phyloP scores from a whole-genome alignment of 2,888 invertebrate species.

The Lasioglossum calceatum region DNA sequence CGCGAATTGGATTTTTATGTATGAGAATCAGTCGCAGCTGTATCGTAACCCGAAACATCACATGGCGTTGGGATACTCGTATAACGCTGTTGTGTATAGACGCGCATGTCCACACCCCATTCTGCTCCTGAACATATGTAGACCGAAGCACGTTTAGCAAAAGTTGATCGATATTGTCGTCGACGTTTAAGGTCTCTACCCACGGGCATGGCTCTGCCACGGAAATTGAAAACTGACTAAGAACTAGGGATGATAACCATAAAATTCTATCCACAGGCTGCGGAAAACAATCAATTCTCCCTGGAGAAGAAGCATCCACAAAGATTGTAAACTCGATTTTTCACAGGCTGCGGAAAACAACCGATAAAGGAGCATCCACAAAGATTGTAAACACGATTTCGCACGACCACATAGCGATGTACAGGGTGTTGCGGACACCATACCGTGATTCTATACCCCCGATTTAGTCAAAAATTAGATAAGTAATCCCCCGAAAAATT shows the following conservation, averaged over 20 bases:
- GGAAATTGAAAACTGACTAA: conserved; percentile 31
- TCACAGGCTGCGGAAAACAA: background rate
- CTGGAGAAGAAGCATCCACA: too few relatives aligned
- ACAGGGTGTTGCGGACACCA: too few relatives aligned
- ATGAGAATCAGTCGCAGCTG: conserved; percentile 30
- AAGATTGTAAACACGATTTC: too few relatives aligned
- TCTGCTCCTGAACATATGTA: conserved; percentile 72
- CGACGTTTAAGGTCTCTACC: conserved; percentile 62
- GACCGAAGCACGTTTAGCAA: conserved; percentile 71
- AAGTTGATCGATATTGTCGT: conserved; percentile 71
- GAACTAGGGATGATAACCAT: background rate
- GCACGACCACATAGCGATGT: too few relatives aligned
- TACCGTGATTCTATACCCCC: too few relatives aligned
- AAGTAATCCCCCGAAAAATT: too few relatives aligned
- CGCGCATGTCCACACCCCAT: conserved; percentile 71
- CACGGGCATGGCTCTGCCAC: conserved; percentile 21
- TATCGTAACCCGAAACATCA: conserved; percentile 61
- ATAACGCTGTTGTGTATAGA: conserved; percentile 62
- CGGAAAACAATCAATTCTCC: too few relatives aligned
- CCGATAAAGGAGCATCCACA: too few relatives aligned
- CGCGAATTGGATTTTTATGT: background rate
- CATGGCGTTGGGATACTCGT: conserved; percentile 71
- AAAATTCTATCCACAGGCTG: background rate
- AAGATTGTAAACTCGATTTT: too few relatives aligned
- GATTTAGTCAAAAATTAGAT: too few relatives aligned